Conservation (phyloP, 2,888 invertebrate genomes). For the Philereme vetulata region DNA sequence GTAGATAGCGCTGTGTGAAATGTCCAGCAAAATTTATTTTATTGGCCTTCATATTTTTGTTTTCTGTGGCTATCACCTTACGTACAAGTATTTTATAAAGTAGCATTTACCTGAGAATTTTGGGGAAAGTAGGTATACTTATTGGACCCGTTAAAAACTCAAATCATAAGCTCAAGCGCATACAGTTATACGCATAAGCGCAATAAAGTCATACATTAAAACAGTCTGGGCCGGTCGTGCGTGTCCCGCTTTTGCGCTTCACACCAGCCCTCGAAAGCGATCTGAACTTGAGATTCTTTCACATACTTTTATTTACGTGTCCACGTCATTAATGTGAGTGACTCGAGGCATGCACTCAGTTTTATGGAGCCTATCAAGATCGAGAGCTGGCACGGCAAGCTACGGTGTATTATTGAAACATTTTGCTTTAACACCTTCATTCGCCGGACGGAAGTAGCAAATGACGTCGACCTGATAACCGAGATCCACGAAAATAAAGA, state of each 20-base stretch:
- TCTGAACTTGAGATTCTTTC: slow-evolving; percentile 37
- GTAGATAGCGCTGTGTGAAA: no score
- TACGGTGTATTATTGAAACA: slow-evolving; percentile 33
- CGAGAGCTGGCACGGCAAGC: slow-evolving; percentile 21
- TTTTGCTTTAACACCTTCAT: slow-evolving; percentile 43
- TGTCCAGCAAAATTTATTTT: no score
- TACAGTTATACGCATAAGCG: slow-evolving; percentile 31
- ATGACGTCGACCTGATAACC: slow-evolving; percentile 57
- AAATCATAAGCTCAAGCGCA: neutral
- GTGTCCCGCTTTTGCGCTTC: slow-evolving; percentile 47
- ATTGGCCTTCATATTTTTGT: slow-evolving; percentile 13
- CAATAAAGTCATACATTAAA: slow-evolving; percentile 43
- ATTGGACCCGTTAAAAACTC: slow-evolving; percentile 12
- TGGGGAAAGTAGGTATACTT: slow-evolving; percentile 10
- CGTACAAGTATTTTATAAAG: neutral
- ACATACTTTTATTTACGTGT: slow-evolving; percentile 27
- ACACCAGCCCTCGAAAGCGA: slow-evolving; percentile 32
- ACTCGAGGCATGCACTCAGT: slow-evolving; percentile 23
- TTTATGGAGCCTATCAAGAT: slow-evolving; percentile 18
- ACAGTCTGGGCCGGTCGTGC: slow-evolving; percentile 4
- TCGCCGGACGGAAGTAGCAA: slow-evolving; percentile 37
- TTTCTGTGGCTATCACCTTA: slow-evolving; percentile 4
- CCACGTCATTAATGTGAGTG: slow-evolving; percentile 39
- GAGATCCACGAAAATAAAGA: slow-evolving; percentile 53
- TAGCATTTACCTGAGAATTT: slow-evolving; percentile 1